Evolutionary conservation across 2,888 invertebrate genomes (phyloP).

Genomic region (Amorpha juglandis): DNA sequence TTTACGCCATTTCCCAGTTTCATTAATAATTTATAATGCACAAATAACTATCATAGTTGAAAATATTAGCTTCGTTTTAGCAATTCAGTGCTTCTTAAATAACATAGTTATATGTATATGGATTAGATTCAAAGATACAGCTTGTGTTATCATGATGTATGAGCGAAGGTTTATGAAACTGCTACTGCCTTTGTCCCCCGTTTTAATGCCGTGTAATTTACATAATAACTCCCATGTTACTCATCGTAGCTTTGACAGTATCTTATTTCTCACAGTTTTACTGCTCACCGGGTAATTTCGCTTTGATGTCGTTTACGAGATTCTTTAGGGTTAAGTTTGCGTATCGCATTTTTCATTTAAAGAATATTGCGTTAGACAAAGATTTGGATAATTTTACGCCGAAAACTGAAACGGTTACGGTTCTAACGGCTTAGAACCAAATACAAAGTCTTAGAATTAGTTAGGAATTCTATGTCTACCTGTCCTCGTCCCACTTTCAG

Average conservation of each 20-base stretch:
- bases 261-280: slow-evolving; percentile 27
- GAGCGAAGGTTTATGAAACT: slow-evolving; percentile 19
- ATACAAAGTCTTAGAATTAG: no score
- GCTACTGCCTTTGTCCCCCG: slow-evolving; percentile 25
- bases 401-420: no score
- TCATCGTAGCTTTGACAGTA: slow-evolving; percentile 25
- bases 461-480: no score
- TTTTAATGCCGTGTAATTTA: slow-evolving; percentile 27
- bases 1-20: no score
- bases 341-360: background rate
- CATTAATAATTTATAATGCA: no score
- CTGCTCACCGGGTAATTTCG: slow-evolving; percentile 25
- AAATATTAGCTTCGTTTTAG: no score
- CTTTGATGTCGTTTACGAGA: slow-evolving; percentile 26
- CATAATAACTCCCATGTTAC: slow-evolving; percentile 28
- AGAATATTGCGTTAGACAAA: background rate
- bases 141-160: slow-evolving; percentile 22
- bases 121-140: slow-evolving; percentile 6
- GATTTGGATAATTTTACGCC: background rate
- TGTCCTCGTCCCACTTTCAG: no score
- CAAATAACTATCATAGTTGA: no score
- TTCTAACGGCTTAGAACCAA: no score
- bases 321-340: slow-evolving; percentile 18
- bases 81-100: background rate
- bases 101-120: background rate